Percentiles rank a stretch among this genome's conserved stretches.
Conservation (phyloP, 2,113 vertebrate species). For the Benitochromis conjunctus region DNA sequence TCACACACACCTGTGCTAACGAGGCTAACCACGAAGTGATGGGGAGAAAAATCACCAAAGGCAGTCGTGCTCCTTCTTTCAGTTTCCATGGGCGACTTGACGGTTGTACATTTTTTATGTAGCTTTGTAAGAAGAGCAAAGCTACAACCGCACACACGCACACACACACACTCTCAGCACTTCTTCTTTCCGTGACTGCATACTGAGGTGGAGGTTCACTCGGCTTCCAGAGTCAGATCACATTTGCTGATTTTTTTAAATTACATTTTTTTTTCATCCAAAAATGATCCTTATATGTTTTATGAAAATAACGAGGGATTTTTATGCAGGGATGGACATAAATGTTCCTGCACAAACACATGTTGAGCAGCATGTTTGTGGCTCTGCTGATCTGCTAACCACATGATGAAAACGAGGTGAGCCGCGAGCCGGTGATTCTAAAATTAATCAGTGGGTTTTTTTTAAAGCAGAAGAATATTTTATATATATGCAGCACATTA, state of each 20-base stretch:
- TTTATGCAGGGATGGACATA: not conserved
- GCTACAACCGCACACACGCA: not conserved
- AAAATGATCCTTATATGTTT: fast-evolving
- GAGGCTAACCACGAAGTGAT: not conserved
- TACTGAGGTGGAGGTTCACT: not conserved
- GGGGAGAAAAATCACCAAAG: not conserved
- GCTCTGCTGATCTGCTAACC: not conserved
- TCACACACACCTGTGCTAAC: not conserved
- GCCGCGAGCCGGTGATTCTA: too few species aligned
- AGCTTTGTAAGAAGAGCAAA: not conserved
- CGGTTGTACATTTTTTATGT: not conserved
- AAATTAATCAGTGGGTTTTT: too few species aligned
- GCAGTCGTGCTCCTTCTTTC: not conserved
- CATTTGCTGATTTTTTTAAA: not conserved
- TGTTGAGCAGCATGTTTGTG: not conserved
- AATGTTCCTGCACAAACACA: not conserved
- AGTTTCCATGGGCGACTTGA: not conserved
- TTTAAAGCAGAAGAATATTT: not conserved
- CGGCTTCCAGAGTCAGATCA: not conserved
- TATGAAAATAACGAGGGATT: fast-evolving
- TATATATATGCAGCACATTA: not conserved
- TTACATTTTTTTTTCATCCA: fast-evolving
- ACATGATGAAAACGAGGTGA: not conserved
- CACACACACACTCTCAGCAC: not conserved
- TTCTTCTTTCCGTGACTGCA: not conserved